A percentile compares a stretch with the other conserved stretches of the same genome.
phyloP scores from a whole-genome alignment of 2,797 vertebrate species.

The Natrix natrix region DNA sequence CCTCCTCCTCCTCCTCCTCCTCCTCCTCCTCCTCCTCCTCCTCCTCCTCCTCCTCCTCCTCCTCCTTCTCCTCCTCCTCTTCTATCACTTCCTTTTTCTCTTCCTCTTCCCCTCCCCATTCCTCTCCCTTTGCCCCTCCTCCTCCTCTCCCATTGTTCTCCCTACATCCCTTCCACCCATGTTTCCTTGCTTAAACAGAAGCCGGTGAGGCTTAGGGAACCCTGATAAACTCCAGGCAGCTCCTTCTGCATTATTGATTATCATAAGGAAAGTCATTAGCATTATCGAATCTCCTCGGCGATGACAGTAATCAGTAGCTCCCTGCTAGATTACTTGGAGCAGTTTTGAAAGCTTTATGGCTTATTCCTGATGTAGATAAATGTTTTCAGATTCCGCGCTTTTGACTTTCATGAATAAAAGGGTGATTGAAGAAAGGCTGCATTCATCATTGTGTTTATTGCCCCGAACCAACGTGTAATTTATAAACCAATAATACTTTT shows the following conservation, averaged over 20 bases:
- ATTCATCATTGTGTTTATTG: conserved; percentile 77
- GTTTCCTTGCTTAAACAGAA: conserved; percentile 37
- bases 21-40: no score
- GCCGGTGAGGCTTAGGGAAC: conserved; percentile 20
- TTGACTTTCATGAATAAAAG: conserved; percentile 78
- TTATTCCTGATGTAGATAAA: conserved; percentile 77
- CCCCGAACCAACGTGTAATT: conserved; percentile 75
- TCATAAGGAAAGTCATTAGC: conserved; percentile 69
- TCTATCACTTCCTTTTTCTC: no score
- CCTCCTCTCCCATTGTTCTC: not conserved
- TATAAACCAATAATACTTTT: conserved; percentile 76
- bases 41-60: no score
- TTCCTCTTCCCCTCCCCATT: no score
- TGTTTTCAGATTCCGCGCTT: conserved; percentile 70
- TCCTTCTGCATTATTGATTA: conserved; percentile 66
- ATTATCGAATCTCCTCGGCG: conserved; percentile 69
- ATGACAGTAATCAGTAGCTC: conserved; percentile 75
- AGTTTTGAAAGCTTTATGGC: conserved; percentile 75
- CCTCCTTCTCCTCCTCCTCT: no score
- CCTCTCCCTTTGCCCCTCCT: no score
- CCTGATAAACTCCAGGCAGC: conserved; percentile 57
- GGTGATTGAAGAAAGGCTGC: conserved; percentile 74
- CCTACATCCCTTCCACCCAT: not conserved
- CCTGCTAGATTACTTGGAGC: conserved; percentile 71
- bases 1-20: no score